These are phyloP conservation scores for Heliothis peltigera DNA, from an alignment of 2,888 invertebrate genomes.

Conservation along the genomic window DNA sequence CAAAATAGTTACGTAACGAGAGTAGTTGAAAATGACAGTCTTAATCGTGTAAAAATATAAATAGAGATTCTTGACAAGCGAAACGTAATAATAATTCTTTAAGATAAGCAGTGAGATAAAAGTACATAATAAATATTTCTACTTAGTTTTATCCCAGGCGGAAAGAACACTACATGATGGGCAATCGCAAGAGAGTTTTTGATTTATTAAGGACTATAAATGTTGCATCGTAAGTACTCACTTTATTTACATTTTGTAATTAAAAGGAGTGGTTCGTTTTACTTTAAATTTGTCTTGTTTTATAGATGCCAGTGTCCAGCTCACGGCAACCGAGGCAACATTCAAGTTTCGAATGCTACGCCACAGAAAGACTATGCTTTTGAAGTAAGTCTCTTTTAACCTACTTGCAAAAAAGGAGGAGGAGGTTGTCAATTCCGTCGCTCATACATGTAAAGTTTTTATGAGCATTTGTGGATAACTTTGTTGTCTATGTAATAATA, in stretches of 20 bases:
- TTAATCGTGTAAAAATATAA: constrained; percentile 10
- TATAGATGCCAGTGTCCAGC: constrained; percentile 94
- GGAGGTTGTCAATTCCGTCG: too few relatives aligned
- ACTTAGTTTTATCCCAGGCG: constrained; percentile 15
- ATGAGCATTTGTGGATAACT: too few relatives aligned
- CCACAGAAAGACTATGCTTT: constrained; percentile 94
- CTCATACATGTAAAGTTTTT: too few relatives aligned
- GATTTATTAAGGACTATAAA: constrained; percentile 92
- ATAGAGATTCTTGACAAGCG: constrained; percentile 13
- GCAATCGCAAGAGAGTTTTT: constrained; percentile 88
- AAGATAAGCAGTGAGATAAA: constrained; percentile 42
- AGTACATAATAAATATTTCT: constrained; percentile 14
- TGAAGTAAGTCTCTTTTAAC: constrained; percentile 91
- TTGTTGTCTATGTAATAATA: too few relatives aligned
- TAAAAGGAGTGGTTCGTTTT: constrained; percentile 1
- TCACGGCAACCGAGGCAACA: constrained; percentile 91
- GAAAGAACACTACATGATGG: constrained; percentile 70
- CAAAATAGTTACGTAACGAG: background rate
- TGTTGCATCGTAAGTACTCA: constrained; percentile 91
- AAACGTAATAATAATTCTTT: constrained; percentile 12
- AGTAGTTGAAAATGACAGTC: constrained; percentile 3
- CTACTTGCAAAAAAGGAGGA: too few relatives aligned
- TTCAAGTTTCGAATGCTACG: constrained; percentile 85
- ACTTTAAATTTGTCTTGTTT: constrained; percentile 43
- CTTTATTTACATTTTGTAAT: background rate